Percentiles rank a stretch among this genome's conserved stretches.
These are phyloP conservation scores for Stomorhina lunata DNA, from an alignment of 2,888 invertebrate genomes.

Conservation along the genomic window DNA sequence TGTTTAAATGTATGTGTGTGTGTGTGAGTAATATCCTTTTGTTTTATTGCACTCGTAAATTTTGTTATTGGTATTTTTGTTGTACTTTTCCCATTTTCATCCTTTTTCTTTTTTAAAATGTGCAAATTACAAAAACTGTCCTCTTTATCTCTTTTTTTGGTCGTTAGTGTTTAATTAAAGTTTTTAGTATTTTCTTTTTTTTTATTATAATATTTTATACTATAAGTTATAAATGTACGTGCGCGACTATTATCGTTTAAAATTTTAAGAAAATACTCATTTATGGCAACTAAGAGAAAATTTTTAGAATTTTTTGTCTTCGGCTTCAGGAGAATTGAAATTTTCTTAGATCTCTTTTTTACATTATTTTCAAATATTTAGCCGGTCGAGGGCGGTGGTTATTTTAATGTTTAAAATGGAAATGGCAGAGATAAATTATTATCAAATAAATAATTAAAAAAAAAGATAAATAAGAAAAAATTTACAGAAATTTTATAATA, in stretches of 20 bases:
- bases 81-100: conserved; percentile 37
- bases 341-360: conserved; percentile 23
- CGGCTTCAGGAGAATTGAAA: conserved; percentile 11
- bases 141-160: too few relatives aligned
- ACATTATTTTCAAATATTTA: conserved; percentile 45
- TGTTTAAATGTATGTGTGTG: not conserved
- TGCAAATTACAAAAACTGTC: conserved; percentile 42
- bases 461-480: conserved; percentile 23
- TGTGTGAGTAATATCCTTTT: not conserved
- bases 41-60: conserved; percentile 3
- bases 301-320: not conserved
- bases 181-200: not conserved
- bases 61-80: conserved; percentile 9
- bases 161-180: conserved; percentile 42
- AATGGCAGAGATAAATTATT: conserved; percentile 14
- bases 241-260: conserved; percentile 37
- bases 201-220: not conserved
- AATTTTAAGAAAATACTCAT: conserved; percentile 2
- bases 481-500: not conserved
- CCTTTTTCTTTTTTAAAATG: conserved; percentile 20
- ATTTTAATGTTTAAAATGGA: conserved; percentile 50
- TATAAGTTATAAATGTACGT: conserved; percentile 45
- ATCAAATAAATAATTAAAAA: conserved; percentile 1
- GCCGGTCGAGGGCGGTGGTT: conserved; percentile 70
- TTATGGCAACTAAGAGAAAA: conserved; percentile 17